phyloP scores from a whole-genome alignment of 2,888 invertebrate genomes.

The Drosophila monieri region DNA sequence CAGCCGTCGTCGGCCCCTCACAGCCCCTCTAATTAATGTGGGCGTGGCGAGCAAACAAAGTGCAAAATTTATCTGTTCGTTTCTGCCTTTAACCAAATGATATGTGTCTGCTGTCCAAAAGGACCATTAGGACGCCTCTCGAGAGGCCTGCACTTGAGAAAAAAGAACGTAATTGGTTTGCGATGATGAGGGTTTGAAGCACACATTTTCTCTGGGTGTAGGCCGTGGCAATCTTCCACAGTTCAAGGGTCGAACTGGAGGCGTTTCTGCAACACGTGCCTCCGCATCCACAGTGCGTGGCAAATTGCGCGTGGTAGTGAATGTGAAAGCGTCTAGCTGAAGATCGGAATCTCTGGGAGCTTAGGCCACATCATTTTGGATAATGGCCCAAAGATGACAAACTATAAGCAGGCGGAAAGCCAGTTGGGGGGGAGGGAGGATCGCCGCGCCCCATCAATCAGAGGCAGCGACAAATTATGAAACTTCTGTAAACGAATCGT shows the following conservation, averaged over 20 bases:
- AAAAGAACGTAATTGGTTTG: not conserved
- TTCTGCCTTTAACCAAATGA: slow-evolving; percentile 40
- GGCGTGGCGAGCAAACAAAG: slow-evolving; percentile 47
- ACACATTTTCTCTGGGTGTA: slow-evolving; percentile 11
- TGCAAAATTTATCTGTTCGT: slow-evolving; percentile 41
- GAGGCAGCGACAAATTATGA: slow-evolving; percentile 44
- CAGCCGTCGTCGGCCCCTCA: slow-evolving; percentile 2
- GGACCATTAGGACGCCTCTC: slow-evolving; percentile 33
- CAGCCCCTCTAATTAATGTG: slow-evolving; percentile 43
- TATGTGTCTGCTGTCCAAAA: slow-evolving; percentile 33
- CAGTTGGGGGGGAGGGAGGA: slow-evolving; percentile 9
- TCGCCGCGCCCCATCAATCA: slow-evolving; percentile 37
- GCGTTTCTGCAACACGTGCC: slow-evolving; percentile 46
- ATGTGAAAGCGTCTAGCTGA: slow-evolving; percentile 72
- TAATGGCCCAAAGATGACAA: slow-evolving; percentile 54
- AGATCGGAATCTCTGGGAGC: slow-evolving; percentile 46
- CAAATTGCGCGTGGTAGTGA: slow-evolving; percentile 55
- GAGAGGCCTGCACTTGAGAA: slow-evolving; percentile 17
- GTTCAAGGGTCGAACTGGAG: slow-evolving; percentile 33
- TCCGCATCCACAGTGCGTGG: slow-evolving; percentile 45
- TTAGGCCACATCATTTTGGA: slow-evolving; percentile 58
- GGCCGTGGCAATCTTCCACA: slow-evolving; percentile 2
- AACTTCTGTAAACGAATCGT: slow-evolving; percentile 49
- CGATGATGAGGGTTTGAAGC: too few relatives aligned
- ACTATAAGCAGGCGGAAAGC: slow-evolving; percentile 34